phyloP scores from a whole-genome alignment of 2,888 invertebrate species.

The Anodontia alba region DNA sequence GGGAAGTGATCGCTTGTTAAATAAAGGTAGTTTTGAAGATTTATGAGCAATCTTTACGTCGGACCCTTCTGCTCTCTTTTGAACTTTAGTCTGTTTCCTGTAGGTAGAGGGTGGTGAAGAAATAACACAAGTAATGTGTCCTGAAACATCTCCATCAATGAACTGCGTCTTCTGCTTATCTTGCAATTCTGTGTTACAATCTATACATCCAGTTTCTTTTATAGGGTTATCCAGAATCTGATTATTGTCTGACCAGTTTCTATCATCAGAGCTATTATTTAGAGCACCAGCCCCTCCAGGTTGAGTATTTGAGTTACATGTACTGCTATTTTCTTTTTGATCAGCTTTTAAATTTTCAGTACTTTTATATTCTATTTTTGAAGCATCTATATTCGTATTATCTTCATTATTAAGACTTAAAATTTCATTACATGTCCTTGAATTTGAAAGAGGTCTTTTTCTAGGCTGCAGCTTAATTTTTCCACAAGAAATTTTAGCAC shows the following conservation, averaged over 20 bases:
- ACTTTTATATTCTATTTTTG: not conserved
- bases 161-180: not conserved
- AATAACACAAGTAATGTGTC: slow-evolving; percentile 1
- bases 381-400: not conserved
- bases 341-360: not conserved
- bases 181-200: not conserved
- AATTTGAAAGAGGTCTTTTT: not conserved
- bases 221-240: not conserved
- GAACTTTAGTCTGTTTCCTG: not conserved
- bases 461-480: not conserved
- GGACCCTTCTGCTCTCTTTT: not conserved
- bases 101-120: not conserved
- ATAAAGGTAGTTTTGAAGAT: not conserved
- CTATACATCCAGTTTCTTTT: not conserved
- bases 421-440: not conserved
- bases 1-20: slow-evolving; percentile 43
- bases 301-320: too few species aligned
- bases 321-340: not conserved
- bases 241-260: not conserved
- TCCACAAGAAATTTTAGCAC: not conserved
- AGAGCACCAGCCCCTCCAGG: not conserved
- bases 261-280: not conserved
- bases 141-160: not conserved
- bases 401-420: not conserved
- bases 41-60: not conserved